Percentiles rank a stretch among this genome's conserved stretches.
Conservation (phyloP, 2,888 invertebrate species). For the Drosophila bunnanda region DNA sequence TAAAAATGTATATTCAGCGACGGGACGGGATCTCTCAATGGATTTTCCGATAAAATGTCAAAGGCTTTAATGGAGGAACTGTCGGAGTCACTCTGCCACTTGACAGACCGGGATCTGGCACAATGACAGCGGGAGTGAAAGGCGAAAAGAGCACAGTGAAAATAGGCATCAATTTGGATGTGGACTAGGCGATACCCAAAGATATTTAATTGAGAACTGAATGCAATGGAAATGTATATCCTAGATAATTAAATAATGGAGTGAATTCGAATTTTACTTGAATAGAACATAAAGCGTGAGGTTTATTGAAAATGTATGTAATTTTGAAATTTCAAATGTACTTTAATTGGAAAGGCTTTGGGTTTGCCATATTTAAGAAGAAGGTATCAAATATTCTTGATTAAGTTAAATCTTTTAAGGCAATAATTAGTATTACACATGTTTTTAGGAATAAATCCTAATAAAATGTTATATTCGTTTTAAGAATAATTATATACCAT, state of each 20-base stretch:
- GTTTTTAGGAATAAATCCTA: no score
- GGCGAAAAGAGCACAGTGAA: conserved; percentile 36
- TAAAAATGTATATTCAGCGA: conserved; percentile 54
- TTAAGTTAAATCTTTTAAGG: no score
- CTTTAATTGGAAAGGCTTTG: no score
- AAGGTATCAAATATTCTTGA: no score
- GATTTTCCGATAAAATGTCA: conserved; percentile 75
- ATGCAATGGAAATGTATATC: no score
- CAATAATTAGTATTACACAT: no score
- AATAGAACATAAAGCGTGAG: background rate
- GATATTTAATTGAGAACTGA: background rate
- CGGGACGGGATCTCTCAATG: conserved; percentile 46
- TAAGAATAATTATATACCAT: background rate
- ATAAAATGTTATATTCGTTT: background rate
- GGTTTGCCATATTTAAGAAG: no score
- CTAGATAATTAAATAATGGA: background rate
- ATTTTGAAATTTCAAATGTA: background rate
- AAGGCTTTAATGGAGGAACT: conserved; percentile 60
- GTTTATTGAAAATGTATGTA: background rate
- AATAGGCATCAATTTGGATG: background rate
- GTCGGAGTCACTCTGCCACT: conserved; percentile 53
- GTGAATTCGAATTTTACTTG: background rate
- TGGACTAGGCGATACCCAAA: conserved; percentile 3
- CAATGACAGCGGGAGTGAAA: conserved; percentile 62
- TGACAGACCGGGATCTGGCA: conserved; percentile 54